Evolutionary conservation across 1,140 invertebrate genomes (phyloP).

Genomic region (Nephotettix cincticeps): DNA sequence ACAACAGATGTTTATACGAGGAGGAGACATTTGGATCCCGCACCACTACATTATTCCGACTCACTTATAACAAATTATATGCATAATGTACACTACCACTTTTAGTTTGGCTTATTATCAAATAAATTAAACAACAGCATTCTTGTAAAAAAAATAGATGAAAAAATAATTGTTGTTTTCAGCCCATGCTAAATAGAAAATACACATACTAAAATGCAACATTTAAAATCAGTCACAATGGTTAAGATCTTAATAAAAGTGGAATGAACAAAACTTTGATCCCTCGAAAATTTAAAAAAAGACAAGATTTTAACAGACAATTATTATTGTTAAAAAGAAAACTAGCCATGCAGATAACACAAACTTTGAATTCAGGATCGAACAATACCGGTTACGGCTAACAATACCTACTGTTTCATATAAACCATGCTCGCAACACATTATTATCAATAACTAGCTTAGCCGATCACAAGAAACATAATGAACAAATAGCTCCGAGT

Average conservation of each 20-base stretch:
- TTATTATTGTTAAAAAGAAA: not conserved
- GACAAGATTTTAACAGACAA: not conserved
- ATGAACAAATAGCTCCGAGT: not conserved
- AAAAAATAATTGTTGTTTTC: slow-evolving; percentile 5
- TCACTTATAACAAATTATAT: slow-evolving; percentile 13
- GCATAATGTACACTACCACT: not conserved
- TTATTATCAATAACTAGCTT: slow-evolving; percentile 2
- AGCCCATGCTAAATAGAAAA: not conserved
- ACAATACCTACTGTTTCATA: not conserved
- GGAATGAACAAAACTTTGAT: slow-evolving; percentile 22
- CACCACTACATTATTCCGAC: not conserved
- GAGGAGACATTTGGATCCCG: not conserved
- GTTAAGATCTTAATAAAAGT: slow-evolving; percentile 4
- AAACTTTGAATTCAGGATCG: not conserved
- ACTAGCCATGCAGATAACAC: not conserved
- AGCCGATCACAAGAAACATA: not conserved
- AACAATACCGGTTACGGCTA: not conserved
- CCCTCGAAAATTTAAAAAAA: not conserved
- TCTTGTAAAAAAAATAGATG: not conserved
- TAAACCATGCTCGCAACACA: slow-evolving; percentile 2
- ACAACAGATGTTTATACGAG: not conserved
- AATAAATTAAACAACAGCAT: not conserved
- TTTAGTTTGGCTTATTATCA: not conserved
- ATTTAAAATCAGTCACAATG: not conserved
- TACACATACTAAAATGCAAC: slow-evolving; percentile 14